Evolutionary conservation across 2,113 vertebrate species (phyloP).

Genomic region (Sarotherodon lohbergeri): DNA sequence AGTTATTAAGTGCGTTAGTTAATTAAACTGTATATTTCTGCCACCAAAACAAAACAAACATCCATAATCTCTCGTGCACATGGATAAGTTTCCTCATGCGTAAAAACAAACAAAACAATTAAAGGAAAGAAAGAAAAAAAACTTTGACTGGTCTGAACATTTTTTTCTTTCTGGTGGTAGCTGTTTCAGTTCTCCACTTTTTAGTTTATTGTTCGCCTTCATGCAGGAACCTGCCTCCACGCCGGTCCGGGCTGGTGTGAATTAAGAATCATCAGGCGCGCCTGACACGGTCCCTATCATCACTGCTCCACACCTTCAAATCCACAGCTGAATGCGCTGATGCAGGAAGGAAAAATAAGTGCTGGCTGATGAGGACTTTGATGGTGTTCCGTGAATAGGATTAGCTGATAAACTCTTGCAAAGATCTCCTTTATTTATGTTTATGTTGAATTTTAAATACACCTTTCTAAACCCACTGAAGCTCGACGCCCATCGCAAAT

Average conservation of each 20-base stretch:
- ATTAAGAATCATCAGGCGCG: slow-evolving; percentile 57
- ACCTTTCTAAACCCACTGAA: background rate
- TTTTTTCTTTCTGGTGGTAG: background rate
- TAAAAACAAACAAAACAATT: background rate
- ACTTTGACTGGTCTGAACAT: background rate
- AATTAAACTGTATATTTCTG: background rate
- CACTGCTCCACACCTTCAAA: slow-evolving; percentile 4
- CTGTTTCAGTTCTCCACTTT: background rate
- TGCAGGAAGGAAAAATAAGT: background rate
- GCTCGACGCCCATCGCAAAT: background rate
- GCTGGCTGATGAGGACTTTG: background rate
- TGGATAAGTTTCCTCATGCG: background rate
- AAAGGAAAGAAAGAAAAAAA: background rate
- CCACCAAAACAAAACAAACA: background rate
- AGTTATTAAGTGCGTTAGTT: background rate
- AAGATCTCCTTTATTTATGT: background rate
- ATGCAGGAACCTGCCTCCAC: background rate
- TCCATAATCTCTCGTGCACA: background rate
- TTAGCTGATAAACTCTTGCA: background rate
- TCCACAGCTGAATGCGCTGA: background rate
- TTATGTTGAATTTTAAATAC: background rate
- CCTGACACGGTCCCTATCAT: slow-evolving; percentile 2
- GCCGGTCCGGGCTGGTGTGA: slow-evolving; percentile 40
- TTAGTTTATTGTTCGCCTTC: background rate
- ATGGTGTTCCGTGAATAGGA: background rate